phyloP scores from a whole-genome alignment of 2,113 vertebrate genomes.

The Ceyx margarethae region DNA sequence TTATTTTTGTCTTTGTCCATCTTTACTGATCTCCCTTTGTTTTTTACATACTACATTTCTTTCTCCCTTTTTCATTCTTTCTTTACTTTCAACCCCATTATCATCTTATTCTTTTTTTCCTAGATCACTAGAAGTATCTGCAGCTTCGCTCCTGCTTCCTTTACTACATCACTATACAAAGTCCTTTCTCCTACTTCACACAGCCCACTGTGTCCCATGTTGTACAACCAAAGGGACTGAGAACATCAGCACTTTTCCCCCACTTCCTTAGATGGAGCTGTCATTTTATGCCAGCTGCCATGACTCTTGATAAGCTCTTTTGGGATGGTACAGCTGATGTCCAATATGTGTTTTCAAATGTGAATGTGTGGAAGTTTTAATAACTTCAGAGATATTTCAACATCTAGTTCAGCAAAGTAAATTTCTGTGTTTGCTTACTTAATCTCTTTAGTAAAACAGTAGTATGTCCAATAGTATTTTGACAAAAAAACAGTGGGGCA shows the following conservation, averaged over 20 bases:
- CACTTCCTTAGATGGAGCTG: not conserved
- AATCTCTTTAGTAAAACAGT: not conserved
- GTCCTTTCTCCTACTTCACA: not conserved
- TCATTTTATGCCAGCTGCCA: not conserved
- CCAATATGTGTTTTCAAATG: not conserved
- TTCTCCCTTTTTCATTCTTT: not conserved
- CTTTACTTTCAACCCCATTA: not conserved
- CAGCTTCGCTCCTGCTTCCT: not conserved
- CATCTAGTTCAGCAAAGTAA: not conserved
- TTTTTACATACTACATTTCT: not conserved
- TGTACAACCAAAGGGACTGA: not conserved
- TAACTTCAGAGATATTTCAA: not conserved
- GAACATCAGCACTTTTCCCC: not conserved
- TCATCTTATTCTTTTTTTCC: not conserved
- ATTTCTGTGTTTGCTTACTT: not conserved
- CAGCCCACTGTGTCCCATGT: not conserved
- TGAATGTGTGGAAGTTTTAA: not conserved
- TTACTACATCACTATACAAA: not conserved
- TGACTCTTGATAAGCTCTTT: not conserved
- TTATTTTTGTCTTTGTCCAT: not conserved
- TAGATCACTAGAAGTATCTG: not conserved
- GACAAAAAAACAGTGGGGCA: not conserved
- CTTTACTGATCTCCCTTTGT: not conserved
- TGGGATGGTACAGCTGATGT: not conserved
- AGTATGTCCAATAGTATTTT: not conserved